These are phyloP conservation scores for Drosophila seclusa DNA, from an alignment of 2,888 invertebrate genomes.

Conservation along the genomic window DNA sequence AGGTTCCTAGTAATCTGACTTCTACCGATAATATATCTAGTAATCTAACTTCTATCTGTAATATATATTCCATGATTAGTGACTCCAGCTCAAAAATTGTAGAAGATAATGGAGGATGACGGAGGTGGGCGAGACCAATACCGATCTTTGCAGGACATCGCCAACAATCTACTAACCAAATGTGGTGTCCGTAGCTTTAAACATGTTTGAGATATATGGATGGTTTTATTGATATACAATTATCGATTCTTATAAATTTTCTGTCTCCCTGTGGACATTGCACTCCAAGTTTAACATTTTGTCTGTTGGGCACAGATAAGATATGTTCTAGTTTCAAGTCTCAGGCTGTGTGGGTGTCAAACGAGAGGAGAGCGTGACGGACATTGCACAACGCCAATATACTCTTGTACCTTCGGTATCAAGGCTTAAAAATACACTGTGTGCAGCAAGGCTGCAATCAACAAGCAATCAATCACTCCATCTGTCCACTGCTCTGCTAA, in stretches of 20 bases:
- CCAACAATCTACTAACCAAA: neutral
- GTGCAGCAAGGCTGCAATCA: conserved; percentile 52
- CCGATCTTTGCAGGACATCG: neutral
- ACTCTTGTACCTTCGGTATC: neutral
- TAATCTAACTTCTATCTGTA: neutral
- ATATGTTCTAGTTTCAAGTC: neutral
- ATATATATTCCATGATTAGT: no score
- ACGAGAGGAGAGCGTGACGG: neutral
- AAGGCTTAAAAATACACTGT: neutral
- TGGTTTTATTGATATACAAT: neutral
- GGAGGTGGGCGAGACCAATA: neutral
- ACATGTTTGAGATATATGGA: neutral
- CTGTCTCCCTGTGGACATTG: neutral
- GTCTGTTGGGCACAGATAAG: neutral
- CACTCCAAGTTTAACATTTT: neutral
- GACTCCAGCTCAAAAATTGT: neutral
- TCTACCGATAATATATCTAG: no score
- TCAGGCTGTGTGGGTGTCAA: neutral
- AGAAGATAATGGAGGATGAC: neutral
- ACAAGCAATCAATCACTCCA: conserved; percentile 66
- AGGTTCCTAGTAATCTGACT: neutral
- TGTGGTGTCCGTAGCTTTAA: neutral
- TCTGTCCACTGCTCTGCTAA: conserved; percentile 28
- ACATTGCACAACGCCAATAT: neutral
- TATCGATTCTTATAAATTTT: neutral